A percentile compares a stretch with the other conserved stretches of the same genome.
phyloP scores from a whole-genome alignment of 2,888 invertebrate genomes.

The Chrysomela aeneicollis region DNA sequence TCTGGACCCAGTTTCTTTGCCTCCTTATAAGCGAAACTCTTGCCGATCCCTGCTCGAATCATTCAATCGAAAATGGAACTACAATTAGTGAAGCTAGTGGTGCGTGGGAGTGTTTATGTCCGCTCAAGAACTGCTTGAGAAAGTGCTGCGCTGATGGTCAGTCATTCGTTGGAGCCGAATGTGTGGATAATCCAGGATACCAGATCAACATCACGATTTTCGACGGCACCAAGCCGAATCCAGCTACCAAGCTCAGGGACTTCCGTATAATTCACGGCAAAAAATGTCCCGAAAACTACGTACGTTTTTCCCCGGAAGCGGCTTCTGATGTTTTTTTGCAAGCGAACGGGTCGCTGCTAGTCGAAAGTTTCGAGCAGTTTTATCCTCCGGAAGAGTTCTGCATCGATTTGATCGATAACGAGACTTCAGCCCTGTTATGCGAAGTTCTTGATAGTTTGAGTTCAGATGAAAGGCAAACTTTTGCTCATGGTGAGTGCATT shows the following conservation, averaged over 20 bases:
- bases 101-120: slow-evolving; percentile 37
- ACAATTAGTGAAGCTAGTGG: neutral
- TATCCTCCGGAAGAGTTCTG: slow-evolving; percentile 31
- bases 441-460: neutral
- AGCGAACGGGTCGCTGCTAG: slow-evolving; percentile 25
- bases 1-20: neutral
- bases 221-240: slow-evolving; percentile 5
- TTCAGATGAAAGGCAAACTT: neutral
- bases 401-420: slow-evolving; percentile 19
- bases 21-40: neutral
- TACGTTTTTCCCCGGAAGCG: neutral
- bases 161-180: neutral
- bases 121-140: slow-evolving; percentile 40
- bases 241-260: neutral
- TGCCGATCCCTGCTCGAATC: neutral
- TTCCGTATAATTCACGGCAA: slow-evolving; percentile 19
- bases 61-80: neutral
- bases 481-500: slow-evolving; percentile 14
- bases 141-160: slow-evolving; percentile 40
- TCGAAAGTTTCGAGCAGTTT: slow-evolving; percentile 8
- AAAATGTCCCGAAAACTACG: slow-evolving; percentile 16
- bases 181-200: neutral
- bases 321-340: slow-evolving; percentile 29
- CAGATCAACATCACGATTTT: slow-evolving; percentile 22
- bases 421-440: slow-evolving; percentile 23